Base-by-base conservation (phyloP, 2,797 vertebrate species). In the Spondyliosoma cantharus region DNA sequence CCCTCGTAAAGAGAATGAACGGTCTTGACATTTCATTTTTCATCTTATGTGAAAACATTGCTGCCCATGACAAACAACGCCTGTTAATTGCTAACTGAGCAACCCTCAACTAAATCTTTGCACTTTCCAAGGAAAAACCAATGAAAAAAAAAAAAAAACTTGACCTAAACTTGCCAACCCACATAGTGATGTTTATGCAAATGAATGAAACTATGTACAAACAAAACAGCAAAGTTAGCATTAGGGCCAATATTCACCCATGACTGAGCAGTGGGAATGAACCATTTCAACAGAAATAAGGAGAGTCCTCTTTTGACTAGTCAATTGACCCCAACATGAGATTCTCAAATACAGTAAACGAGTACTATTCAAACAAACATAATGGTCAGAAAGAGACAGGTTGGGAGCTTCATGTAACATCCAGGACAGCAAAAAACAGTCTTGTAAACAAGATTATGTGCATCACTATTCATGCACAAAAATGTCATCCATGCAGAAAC, bases 401-500 rank as follows among this genome's bases (percentile, higher is more conserved):
- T 16, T 9, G 3, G 27, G 32, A 42, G 59, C 29, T 42, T 76
- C 46, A 24, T 11, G 59, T 20, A 53, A 22, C 64, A 53, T 27
- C 65, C 20, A 56, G 49, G 22, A 67, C 5, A 43, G n/a, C 27
- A 54, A 78, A 74, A 69, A 42, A 3, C 0, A 58, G 42, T 49
- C 71, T 29, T 46, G 60, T 68, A 73, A 63, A 82, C 61, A 82
- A 75, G 9, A 78, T 78, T 65, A 72, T 49, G 58, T 48, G 27
- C 60, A 69, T 75, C 19, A 2, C 32, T 29, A 60, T 62, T 81
- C 68, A 83, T 61, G 70, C 61, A 80, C n/a, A 62, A 69, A 72
- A 82, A 76, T 45, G 25, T 68, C 32, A 45, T 4, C 3, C 15
- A 67, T 52, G 70, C 60, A 61, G 37, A 75, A 85, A 80, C 12